These are phyloP conservation scores for Callyntrura sp. DNA, from an alignment of 2,888 invertebrate genomes.

Conservation along the genomic window DNA sequence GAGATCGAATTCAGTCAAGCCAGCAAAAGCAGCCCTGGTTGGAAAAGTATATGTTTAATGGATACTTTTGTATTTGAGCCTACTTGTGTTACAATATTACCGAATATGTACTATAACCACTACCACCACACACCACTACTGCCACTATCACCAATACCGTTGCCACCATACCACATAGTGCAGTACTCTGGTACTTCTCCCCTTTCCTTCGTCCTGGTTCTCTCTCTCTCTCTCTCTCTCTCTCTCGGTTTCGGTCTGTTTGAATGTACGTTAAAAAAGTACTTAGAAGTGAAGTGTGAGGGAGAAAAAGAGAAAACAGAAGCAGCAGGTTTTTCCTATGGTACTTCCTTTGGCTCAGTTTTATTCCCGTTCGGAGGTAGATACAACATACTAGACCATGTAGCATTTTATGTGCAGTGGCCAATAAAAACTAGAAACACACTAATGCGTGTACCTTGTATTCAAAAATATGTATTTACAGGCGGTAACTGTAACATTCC, in stretches of 20 bases:
- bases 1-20: constrained; percentile 80
- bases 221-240: constrained; percentile 23
- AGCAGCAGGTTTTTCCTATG: constrained; percentile 72
- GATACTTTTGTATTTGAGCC: background rate
- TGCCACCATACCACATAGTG: constrained; percentile 32
- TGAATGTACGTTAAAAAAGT: constrained; percentile 14
- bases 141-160: constrained; percentile 24
- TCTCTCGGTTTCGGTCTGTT: constrained; percentile 12
- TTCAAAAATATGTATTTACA: background rate
- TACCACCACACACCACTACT: constrained; percentile 5
- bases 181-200: constrained; percentile 2
- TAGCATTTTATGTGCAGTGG: background rate
- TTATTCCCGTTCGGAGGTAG: constrained; percentile 39
- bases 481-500: constrained; percentile 17
- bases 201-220: background rate
- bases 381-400: background rate
- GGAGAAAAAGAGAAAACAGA: constrained; percentile 35
- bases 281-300: constrained; percentile 38
- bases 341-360: constrained; percentile 39
- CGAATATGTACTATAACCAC: background rate
- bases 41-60: constrained; percentile 4
- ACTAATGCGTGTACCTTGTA: background rate
- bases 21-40: constrained; percentile 37
- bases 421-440: background rate
- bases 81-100: background rate